Evolutionary conservation across 2,113 vertebrate genomes (phyloP).

Genomic region (Pipa parva): DNA sequence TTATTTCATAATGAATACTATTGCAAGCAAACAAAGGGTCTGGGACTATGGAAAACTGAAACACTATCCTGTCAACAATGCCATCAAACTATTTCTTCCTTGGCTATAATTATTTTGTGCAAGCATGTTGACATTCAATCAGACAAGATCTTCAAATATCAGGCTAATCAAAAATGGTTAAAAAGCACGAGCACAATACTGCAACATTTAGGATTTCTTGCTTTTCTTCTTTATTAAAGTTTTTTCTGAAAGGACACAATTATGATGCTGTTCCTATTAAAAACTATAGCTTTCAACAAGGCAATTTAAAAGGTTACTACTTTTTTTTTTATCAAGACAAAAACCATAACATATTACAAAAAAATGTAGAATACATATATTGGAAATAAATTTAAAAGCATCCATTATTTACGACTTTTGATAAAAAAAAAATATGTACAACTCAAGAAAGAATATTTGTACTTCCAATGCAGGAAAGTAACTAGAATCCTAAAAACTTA

Average conservation of each 20-base stretch:
- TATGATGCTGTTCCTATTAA: slow-evolving; percentile 51
- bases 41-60: background rate
- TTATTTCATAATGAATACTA: too few relatives aligned
- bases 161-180: slow-evolving; percentile 40
- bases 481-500: too few relatives aligned
- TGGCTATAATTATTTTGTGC: slow-evolving; percentile 43
- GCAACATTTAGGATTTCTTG: slow-evolving; percentile 45
- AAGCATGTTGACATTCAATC: slow-evolving; percentile 40
- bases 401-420: too few relatives aligned
- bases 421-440: too few relatives aligned
- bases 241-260: slow-evolving; percentile 51
- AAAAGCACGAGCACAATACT: slow-evolving; percentile 43
- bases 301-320: too few relatives aligned
- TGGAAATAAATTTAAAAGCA: too few relatives aligned
- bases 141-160: slow-evolving; percentile 44
- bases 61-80: slow-evolving; percentile 20
- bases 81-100: slow-evolving; percentile 28
- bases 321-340: background rate
- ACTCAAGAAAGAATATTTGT: too few relatives aligned
- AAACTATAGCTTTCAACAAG: slow-evolving; percentile 42
- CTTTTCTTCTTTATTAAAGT: slow-evolving; percentile 50
- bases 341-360: too few relatives aligned
- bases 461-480: too few relatives aligned
- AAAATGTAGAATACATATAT: too few relatives aligned
- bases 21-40: too few relatives aligned